Evolutionary conservation across 1,140 invertebrate genomes (phyloP), one percentile per base, ranked within the genome.

Genomic region (Adelges cooleyi): DNA sequence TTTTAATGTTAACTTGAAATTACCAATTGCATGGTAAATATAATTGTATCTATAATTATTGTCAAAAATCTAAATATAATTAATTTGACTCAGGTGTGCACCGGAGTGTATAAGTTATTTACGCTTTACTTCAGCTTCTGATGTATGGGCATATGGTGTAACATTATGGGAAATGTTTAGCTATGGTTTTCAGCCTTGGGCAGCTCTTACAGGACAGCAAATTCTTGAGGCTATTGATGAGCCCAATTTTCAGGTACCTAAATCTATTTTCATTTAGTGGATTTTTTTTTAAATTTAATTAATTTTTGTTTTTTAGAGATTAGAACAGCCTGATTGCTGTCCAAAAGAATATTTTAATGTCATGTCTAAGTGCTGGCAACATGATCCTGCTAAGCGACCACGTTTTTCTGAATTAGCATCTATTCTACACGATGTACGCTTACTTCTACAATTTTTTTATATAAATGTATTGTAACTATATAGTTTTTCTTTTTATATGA

Each of bases 81-180:
- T 6, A 33, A 17, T 51, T 66, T 54, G 40, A 23, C 67, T 15
- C 50, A 87, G 85, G 85, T 96, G 94, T 81, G 95, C 95, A 0
- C 95, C 95, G 1, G 96, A 99, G 77, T 95, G 91, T 74, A 97
- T 99, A 67, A 92, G 93, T 69, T 98, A 92, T 74, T 78, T 98
- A 50, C 84, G 90, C 66, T 99, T 99, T 72, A 98, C 95, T 5
- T 92, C 92, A 13, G 85, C 93, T 1, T 95, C 90, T 69, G 96
- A 99, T 75, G 91, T 97, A 0, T 99, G 95, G 95, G 92, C 94
- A 0, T 99, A 89, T 76, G 95, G 89, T 10, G 94, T 98, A 0
- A 95, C 93, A n/a, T 75, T 99, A 0, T 99, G 95, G 95, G 96
- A 99, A 76, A 95, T 98, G 89, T 98, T 98, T 73, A 92, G 91